phyloP scores from a whole-genome alignment of 2,113 vertebrate genomes.

The Clarias batrachus region DNA sequence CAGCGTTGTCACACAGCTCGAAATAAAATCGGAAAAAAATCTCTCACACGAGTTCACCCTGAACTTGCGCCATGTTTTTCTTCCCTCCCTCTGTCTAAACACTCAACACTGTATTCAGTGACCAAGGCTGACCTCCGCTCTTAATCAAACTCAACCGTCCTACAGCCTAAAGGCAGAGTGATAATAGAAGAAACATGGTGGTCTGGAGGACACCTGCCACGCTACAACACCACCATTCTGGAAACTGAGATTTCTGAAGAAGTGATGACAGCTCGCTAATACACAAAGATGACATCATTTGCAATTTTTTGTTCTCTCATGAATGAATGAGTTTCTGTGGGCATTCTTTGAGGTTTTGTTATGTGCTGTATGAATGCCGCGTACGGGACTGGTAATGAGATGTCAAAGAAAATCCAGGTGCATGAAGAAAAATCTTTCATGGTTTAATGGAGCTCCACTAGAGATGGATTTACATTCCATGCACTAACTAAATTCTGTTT shows the following conservation, averaged over 20 bases:
- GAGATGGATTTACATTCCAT: neutral
- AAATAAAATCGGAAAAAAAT: neutral
- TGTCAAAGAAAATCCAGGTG: constrained; percentile 5
- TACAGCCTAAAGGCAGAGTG: constrained; percentile 31
- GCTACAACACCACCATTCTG: constrained; percentile 1
- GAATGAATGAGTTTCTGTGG: neutral
- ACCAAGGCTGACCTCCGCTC: constrained; percentile 46
- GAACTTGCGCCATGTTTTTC: neutral
- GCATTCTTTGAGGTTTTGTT: neutral
- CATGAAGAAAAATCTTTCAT: constrained; percentile 18
- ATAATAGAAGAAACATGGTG: constrained; percentile 50
- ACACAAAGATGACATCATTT: constrained; percentile 35
- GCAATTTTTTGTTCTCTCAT: constrained; percentile 13
- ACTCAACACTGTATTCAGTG: constrained; percentile 26
- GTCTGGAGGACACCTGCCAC: constrained; percentile 52
- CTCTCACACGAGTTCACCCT: neutral
- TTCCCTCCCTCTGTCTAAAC: constrained; percentile 21
- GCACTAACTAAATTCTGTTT: neutral
- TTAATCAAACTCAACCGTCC: constrained; percentile 36
- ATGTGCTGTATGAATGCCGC: neutral
- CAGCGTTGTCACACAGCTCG: neutral
- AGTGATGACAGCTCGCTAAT: constrained; percentile 37
- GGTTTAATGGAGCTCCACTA: neutral
- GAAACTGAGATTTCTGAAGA: constrained; percentile 30
- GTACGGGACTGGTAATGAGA: neutral